A percentile compares a stretch with the other conserved stretches of the same genome.
Conservation (phyloP, 2,888 invertebrate species). For the Melieria picta region DNA sequence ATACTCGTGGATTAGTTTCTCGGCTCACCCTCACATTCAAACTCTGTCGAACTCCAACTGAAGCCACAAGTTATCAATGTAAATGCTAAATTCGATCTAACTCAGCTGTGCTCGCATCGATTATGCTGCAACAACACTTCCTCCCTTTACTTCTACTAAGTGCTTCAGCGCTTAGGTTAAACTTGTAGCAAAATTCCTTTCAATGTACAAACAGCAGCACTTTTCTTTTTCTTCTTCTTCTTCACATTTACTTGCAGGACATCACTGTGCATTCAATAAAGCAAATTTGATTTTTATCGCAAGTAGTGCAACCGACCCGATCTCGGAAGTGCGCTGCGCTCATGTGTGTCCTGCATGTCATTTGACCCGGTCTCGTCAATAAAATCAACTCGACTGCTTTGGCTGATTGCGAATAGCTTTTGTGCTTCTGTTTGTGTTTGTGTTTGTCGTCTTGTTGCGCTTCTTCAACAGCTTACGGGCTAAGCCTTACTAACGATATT, state of each 20-base stretch:
- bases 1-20: too few relatives aligned
- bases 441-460: neutral
- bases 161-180: too few relatives aligned
- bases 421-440: neutral
- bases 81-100: too few relatives aligned
- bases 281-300: slow-evolving; percentile 61
- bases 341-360: slow-evolving; percentile 30
- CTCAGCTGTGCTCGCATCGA: too few relatives aligned
- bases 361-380: slow-evolving; percentile 63
- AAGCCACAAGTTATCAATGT: too few relatives aligned
- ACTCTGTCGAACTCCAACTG: too few relatives aligned
- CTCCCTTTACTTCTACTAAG: too few relatives aligned
- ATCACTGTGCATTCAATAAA: slow-evolving; percentile 61
- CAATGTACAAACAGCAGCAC: too few relatives aligned
- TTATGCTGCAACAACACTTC: too few relatives aligned
- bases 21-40: too few relatives aligned
- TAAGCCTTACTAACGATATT: slow-evolving; percentile 34
- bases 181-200: too few relatives aligned
- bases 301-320: slow-evolving; percentile 29
- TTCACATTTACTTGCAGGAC: slow-evolving; percentile 40
- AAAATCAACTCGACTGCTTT: slow-evolving; percentile 54
- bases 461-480: slow-evolving; percentile 10
- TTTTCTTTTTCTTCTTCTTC: too few relatives aligned
- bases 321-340: slow-evolving; percentile 49
- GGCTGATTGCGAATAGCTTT: neutral